Evolutionary conservation across 2,797 vertebrate species (phyloP), one percentile per base, ranked within the genome.

Genomic region (Xenopus petersii): DNA sequence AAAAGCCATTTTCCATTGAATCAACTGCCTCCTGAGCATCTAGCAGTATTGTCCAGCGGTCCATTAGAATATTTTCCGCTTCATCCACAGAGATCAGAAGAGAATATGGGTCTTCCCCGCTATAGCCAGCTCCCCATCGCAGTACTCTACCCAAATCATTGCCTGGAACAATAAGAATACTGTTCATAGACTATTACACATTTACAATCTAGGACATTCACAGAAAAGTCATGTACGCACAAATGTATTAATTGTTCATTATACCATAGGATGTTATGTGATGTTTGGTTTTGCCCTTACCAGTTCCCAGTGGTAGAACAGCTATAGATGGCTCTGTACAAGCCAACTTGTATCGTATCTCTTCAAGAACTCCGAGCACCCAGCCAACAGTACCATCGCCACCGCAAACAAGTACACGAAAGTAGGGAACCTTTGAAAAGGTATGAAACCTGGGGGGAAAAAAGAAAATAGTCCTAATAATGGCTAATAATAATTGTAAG

Each of bases 41-140:
- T 85, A 98, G 85, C 79, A 98, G 91, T 82, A 99, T 97, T 81
- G 94, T 99, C 97, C 97, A 98, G 15, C 97, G 94, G 87, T 98
- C 97, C 95, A 98, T 94, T 21, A 94, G 91, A 11, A 98, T 94
- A 4, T 94, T 90, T 0, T 98, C 96, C 0, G 97, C 96, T 81
- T 98, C 96, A 0, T 97, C 94, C 81, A 98, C 93, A 0, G 93
- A 92, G 58, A 93, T 67, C 81, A 99, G 87, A 80, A 98, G 77
- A 1, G 93, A 92, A 58, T 90, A 88, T 0, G 93, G 95, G 81
- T 98, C 96, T 77, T 99, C 97, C 0, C 95, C 88, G 1, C 93
- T 94, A 85, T 98, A 98, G 13, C 97, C 97, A 0, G 95, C 73
- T 13, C 97, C 97, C 97, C 97, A 99, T 13, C 95, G 93, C 64